Evolutionary conservation across 2,113 vertebrate species (phyloP), one percentile per base, ranked within the genome.

Genomic region (Paramormyrops kingsleyae): DNA sequence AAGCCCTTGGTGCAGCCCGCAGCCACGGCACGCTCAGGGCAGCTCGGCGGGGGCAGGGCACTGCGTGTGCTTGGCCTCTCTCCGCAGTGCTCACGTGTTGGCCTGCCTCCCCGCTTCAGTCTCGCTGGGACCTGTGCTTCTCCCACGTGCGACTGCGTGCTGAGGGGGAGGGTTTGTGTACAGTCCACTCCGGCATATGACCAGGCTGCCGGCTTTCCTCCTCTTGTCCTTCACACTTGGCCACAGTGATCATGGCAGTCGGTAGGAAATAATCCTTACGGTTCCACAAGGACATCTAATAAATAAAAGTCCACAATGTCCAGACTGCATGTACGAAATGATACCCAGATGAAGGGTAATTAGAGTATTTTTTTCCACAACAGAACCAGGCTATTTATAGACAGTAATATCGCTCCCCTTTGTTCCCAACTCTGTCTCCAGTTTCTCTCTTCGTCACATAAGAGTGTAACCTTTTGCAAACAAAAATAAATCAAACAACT

Each of bases 391-490:
- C 88, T 89, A 89, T 89, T 89, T 70, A 80, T 89, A 89, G 88
- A 44, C 59, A 47, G 59, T 15, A 74, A 70, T 66, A 49, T 8
- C 66, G 39, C 77, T 83, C n/a, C 85, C 47, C 47, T 49, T 89
- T 53, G 31, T 83, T 74, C 66, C 83, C 83, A 17, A 31, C 47
- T 66, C 62, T 12, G 44, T 89, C 59, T 87, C 44, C 42, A 42
- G 46, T 87, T 87, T 59, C 89, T 24, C 31, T 83, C 46, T 87
- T 62, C 53, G 89, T 90, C 84, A 90, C 44, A 52, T 87, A 86
- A 56, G 35, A 50, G 35, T n/a, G 49, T 91, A 91, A 91, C 70
- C 88, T 87, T 83, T 87, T 86, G 91, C 93, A 95, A 94, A 92
- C 56, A 88, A 93, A n/a, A 89, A 87, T 62, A 89, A 42, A 52